These are phyloP conservation scores for Aphelenchoides bicaudatus DNA, from an alignment of 2,888 invertebrate genomes.

Conservation along the genomic window DNA sequence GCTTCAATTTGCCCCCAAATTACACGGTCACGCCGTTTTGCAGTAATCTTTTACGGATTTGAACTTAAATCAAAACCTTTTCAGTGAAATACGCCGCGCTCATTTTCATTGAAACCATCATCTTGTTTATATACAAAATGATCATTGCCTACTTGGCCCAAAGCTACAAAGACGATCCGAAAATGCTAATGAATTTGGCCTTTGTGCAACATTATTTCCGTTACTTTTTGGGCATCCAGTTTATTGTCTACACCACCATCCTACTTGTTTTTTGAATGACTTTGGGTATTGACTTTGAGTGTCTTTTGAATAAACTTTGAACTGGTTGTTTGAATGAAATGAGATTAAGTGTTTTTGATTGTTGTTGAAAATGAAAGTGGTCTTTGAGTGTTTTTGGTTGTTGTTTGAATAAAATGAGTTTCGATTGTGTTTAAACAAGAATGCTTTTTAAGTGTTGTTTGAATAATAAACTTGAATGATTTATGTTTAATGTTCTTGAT, in stretches of 20 bases:
- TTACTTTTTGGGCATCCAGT: conserved; percentile 19
- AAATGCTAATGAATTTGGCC: conserved; percentile 14
- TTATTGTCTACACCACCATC: conserved; percentile 14
- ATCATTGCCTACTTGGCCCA: conserved; percentile 20
- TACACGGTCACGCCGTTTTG: conserved; percentile 27
- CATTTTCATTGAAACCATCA: conserved; percentile 20
- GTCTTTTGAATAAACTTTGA: too few relatives aligned
- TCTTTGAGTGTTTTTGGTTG: too few relatives aligned
- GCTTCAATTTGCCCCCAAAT: conserved; percentile 17
- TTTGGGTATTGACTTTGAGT: conserved; percentile 15
- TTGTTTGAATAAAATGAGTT: too few relatives aligned
- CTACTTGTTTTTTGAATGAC: conserved; percentile 2
- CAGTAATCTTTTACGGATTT: conserved; percentile 17
- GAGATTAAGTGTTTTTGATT: too few relatives aligned
- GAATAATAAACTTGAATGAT: too few relatives aligned
- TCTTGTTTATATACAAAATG: conserved; percentile 23
- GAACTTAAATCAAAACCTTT: conserved; percentile 18
- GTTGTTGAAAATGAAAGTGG: too few relatives aligned
- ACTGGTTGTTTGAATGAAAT: too few relatives aligned
- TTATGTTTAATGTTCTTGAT: too few relatives aligned
- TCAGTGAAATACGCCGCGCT: conserved; percentile 23
- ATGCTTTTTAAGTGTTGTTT: too few relatives aligned
- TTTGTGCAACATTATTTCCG: conserved; percentile 11
- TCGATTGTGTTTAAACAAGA: too few relatives aligned
- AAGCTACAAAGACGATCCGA: conserved; percentile 2